A percentile compares a stretch with the other conserved stretches of the same genome.
Conservation (phyloP, 1,140 invertebrate genomes). For the Bombus breviceps region DNA sequence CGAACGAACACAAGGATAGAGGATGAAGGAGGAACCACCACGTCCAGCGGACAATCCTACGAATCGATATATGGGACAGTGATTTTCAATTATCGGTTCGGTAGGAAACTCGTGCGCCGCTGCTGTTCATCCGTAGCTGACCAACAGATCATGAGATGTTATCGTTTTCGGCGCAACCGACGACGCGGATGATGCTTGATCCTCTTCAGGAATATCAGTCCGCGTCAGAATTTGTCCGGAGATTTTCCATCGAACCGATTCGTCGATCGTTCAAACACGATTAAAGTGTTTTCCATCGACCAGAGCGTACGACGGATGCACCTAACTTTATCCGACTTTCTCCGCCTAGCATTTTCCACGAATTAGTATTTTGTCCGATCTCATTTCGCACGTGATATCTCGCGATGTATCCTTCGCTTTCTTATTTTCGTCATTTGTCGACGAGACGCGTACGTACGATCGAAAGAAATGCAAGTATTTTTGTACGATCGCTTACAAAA, state of each 20-base stretch:
- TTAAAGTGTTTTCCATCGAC: neutral
- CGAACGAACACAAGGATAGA: slow-evolving; percentile 23
- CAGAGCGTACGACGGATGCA: no score
- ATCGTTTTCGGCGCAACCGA: slow-evolving; percentile 72
- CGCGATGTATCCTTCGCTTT: neutral
- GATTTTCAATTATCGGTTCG: slow-evolving; percentile 81
- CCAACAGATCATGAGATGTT: slow-evolving; percentile 79
- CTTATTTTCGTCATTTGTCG: neutral
- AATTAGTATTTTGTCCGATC: neutral
- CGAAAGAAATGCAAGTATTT: neutral
- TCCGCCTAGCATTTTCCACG: no score
- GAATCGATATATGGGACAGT: slow-evolving; percentile 80
- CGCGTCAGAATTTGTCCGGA: slow-evolving; percentile 40
- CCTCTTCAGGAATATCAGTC: slow-evolving; percentile 41
- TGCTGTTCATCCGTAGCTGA: slow-evolving; percentile 72
- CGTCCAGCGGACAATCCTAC: slow-evolving; percentile 62
- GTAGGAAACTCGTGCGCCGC: slow-evolving; percentile 67
- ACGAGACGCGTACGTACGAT: neutral
- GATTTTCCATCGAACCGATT: neutral
- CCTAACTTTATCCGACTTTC: neutral
- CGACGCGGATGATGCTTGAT: slow-evolving; percentile 24
- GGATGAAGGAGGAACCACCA: slow-evolving; percentile 32
- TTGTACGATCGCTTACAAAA: neutral
- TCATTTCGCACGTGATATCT: neutral
- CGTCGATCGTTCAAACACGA: neutral